These are phyloP conservation scores for Scarus forsteni DNA, from an alignment of 2,797 vertebrate species.

Conservation along the genomic window DNA sequence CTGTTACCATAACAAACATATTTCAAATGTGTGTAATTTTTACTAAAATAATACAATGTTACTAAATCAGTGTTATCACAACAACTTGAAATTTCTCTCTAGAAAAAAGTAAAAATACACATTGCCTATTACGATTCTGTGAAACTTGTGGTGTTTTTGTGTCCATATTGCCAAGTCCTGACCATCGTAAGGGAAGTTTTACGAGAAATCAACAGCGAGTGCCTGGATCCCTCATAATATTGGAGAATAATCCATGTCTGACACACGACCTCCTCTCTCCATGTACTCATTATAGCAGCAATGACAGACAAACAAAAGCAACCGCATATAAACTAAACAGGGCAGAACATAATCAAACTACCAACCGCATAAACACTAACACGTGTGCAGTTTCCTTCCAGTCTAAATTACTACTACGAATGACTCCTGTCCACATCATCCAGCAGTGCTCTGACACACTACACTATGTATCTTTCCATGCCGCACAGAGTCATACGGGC, in stretches of 20 bases:
- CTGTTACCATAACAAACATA: too few relatives aligned
- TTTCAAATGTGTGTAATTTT: too few relatives aligned
- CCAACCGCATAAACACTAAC: slow-evolving; percentile 43
- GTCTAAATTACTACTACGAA: slow-evolving; percentile 15
- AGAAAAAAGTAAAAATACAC: too few relatives aligned
- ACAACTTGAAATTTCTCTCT: too few relatives aligned
- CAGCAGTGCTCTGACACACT: slow-evolving; percentile 7
- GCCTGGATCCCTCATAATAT: slow-evolving; percentile 11
- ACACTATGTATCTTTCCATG: slow-evolving; percentile 35
- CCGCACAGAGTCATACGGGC: slow-evolving; percentile 69
- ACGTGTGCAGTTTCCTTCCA: slow-evolving; percentile 24
- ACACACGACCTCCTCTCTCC: slow-evolving; percentile 4
- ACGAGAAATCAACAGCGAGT: slow-evolving; percentile 1
- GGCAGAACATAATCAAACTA: slow-evolving; percentile 32
- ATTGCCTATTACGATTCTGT: too few relatives aligned
- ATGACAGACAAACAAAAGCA: slow-evolving; percentile 22
- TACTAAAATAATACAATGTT: too few relatives aligned
- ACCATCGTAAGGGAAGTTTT: background rate
- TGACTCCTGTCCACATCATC: slow-evolving; percentile 21
- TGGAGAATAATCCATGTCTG: slow-evolving; percentile 1
- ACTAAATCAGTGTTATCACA: too few relatives aligned
- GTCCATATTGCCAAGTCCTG: too few relatives aligned
- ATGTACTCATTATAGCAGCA: slow-evolving; percentile 21
- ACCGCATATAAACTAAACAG: slow-evolving; percentile 41
- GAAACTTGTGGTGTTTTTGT: too few relatives aligned